Evolutionary conservation across 2,113 vertebrate species (phyloP), one percentile per base, ranked within the genome.

Genomic region (Psammodynastes pulverulentus): DNA sequence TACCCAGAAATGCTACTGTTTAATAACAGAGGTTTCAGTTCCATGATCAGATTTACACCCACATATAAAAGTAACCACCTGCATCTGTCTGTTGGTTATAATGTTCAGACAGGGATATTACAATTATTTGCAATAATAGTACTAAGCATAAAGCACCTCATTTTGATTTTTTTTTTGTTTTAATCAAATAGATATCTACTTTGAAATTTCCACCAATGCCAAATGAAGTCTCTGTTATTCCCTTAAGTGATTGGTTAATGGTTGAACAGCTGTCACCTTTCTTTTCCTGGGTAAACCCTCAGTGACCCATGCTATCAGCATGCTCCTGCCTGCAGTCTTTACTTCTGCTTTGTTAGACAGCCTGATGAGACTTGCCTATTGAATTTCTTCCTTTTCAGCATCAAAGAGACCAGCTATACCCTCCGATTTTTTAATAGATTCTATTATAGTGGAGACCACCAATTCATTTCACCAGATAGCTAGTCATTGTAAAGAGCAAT

Each of bases 371-470:
- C 95, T 79, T 95, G 93, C 95, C 96, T 96, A 95, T 97, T 97
- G 96, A 97, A 96, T 97, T 97, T 97, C 94, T 96, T 95, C 94
- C 94, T 96, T 92, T 94, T 97, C 93, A 96, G 95, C 94, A 96
- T 96, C 94, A 97, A 97, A 97, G 94, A 86, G 86, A 94, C 86
- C 94, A 89, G 95, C 94, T 93, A 88, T 93, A 94, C 93, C 97
- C 94, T 96, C 97, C 96, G 97, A 95, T 97, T 97, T 97, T 96
- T 95, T 95, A 97, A 97, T 96, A 97, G 95, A 97, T 97, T 97
- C 95, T 96, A 95, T 95, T 95, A 92, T 93, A 94, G 93, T 94
- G 93, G 95, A 86, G 89, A 97, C 92, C 94, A 94, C 95, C 29
- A 89, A 95, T 97, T 96, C 94, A 95, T 97, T 97, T 97, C 95